Base-by-base conservation (phyloP, 1,140 invertebrate genomes). In the Steinernema feltiae region DNA sequence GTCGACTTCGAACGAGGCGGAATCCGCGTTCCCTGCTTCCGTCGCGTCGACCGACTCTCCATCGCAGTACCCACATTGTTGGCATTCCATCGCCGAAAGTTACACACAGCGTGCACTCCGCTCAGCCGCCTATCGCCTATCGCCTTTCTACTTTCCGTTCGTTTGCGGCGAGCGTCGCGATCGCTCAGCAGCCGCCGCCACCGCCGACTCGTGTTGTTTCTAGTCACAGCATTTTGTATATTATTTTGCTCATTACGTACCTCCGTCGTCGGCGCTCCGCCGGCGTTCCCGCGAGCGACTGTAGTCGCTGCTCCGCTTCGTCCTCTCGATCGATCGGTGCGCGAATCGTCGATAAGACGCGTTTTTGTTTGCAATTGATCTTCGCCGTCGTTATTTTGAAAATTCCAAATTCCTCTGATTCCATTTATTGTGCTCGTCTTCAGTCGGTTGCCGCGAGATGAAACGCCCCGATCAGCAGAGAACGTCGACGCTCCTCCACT, bases 361-460 rank as follows among this genome's bases (percentile, higher is more conserved):
- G 53, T 63, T 63, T 63, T 63, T 63, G 53, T 63, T 63, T 63
- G 53, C 24, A 3, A 3, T 27, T 21, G 53, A 63, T 63, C 53
- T 3, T 7, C 35, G 35, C 18, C 53, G 53, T 63, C 53, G 53
- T 63, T 63, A 63, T 63, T 63, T 63, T 63, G 7, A 63, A 63
- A 63, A 63, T 63, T 63, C 53, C 53, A 63, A 15, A 63, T 63
- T 63, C 53, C 24, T 63, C 24, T 63, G 53, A 63, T 63, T 27
- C 53, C 53, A 63, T 3, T 63, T 41, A 7, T 41, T 41, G 7
- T 41, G 7, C 7, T 41, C 35, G 7, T 41, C 35, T 3, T 12
- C 24, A 63, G 53, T 63, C 53, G 53, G 3, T 63, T 27, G 53
- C 53, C 53, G 53, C 53, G 53, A 63, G 24, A 63, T 63, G 53